Evolutionary conservation across 1,140 invertebrate genomes (phyloP).

Genomic region (Sweltsa coloradensis): DNA sequence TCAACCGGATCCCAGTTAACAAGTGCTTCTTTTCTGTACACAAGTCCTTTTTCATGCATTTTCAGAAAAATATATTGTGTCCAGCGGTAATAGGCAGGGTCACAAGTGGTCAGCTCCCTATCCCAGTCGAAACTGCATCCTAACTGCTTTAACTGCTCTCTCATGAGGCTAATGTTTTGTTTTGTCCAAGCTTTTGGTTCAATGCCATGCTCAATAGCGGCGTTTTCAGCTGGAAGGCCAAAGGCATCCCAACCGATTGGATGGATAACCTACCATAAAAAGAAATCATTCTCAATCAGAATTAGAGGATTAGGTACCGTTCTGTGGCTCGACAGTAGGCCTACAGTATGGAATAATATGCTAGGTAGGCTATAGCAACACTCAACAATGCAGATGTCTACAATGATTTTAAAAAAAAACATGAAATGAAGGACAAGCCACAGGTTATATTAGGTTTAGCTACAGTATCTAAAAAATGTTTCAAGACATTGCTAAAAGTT

Average conservation of each 20-base stretch:
- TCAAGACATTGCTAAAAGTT: too few species aligned
- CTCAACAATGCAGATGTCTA: not conserved
- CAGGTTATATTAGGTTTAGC: not conserved
- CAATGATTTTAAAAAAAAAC: not conserved
- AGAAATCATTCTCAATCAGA: conserved; percentile 1
- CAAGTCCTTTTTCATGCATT: conserved; percentile 70
- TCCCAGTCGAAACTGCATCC: conserved; percentile 92
- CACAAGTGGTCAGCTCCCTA: conserved; percentile 68
- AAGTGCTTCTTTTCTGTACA: conserved; percentile 47
- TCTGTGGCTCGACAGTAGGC: not conserved
- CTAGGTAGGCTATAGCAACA: not conserved
- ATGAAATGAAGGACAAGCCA: not conserved
- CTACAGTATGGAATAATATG: not conserved
- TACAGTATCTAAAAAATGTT: too few species aligned
- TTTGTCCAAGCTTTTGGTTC: conserved; percentile 76
- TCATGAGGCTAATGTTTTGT: conserved; percentile 85
- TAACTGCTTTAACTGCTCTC: conserved; percentile 66
- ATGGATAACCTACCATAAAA: conserved; percentile 54
- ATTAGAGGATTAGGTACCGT: not conserved
- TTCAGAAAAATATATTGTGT: conserved; percentile 93
- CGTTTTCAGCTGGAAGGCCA: conserved; percentile 98
- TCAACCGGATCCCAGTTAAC: conserved; percentile 99
- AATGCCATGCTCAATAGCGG: conserved; percentile 75
- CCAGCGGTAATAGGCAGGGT: conserved; percentile 77
- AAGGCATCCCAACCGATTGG: conserved; percentile 99